These are phyloP conservation scores for Chrysemys picta DNA, from an alignment of 2,113 vertebrate species.

Conservation along the genomic window DNA sequence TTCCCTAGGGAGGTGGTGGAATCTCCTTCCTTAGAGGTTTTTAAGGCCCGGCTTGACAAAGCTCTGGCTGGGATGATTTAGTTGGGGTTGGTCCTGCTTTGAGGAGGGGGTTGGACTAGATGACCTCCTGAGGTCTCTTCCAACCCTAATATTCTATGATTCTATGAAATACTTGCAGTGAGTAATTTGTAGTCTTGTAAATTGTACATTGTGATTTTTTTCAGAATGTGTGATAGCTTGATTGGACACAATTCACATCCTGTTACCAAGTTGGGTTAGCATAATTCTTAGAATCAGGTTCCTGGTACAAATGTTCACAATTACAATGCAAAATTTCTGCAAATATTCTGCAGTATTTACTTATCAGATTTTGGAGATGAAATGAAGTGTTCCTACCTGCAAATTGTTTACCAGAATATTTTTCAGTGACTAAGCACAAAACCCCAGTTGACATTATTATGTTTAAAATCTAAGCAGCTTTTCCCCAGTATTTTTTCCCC, in stretches of 20 bases:
- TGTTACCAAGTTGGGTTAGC: fast-evolving
- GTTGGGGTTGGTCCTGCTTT: no score
- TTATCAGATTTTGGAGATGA: neutral
- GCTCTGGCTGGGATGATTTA: no score
- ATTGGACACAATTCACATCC: fast-evolving
- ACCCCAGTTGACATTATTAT: neutral
- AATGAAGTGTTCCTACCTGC: neutral
- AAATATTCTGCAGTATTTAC: neutral
- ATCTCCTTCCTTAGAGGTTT: no score
- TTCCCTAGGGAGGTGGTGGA: no score
- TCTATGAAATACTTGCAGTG: neutral
- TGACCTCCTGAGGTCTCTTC: no score
- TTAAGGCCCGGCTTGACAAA: no score
- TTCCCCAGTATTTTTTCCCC: neutral
- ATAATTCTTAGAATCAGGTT: neutral
- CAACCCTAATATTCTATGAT: no score
- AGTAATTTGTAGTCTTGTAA: neutral
- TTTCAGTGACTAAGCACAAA: neutral
- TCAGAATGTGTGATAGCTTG: neutral
- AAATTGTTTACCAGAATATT: neutral
- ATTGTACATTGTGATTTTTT: neutral
- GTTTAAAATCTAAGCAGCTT: neutral
- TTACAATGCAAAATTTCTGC: neutral
- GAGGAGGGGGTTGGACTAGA: no score
- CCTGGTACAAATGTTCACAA: neutral